A percentile compares a stretch with the other conserved stretches of the same genome.
Conservation (phyloP, 2,113 vertebrate genomes). For the Orycteropus afer region DNA sequence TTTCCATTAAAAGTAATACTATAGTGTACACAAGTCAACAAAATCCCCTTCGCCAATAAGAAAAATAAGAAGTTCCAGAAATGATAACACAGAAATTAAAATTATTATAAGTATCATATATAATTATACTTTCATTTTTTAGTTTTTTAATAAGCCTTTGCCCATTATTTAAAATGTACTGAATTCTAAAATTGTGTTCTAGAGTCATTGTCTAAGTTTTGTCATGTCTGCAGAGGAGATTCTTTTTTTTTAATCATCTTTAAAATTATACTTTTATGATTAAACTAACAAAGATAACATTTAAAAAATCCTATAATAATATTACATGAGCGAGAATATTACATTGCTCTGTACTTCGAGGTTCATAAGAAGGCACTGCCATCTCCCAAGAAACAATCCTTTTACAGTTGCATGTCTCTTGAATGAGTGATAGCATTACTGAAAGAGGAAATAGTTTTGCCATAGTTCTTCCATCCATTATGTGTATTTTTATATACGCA, state of each 20-base stretch:
- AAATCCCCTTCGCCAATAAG: constrained; percentile 21
- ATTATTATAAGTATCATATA: not conserved
- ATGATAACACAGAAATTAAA: constrained; percentile 43
- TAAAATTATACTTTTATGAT: constrained; percentile 50
- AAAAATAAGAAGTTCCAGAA: constrained; percentile 28
- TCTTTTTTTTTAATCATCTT: not conserved
- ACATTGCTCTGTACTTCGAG: not conserved
- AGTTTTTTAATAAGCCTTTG: constrained; percentile 18
- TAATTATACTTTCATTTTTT: not conserved
- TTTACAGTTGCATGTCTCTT: not conserved
- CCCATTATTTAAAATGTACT: constrained; percentile 52
- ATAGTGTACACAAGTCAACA: not conserved
- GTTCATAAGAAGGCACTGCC: constrained; percentile 24
- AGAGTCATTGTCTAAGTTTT: constrained; percentile 11
- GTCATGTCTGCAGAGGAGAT: not conserved
- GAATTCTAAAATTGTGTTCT: constrained; percentile 6
- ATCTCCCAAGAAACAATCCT: constrained; percentile 13
- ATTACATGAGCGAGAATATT: not conserved
- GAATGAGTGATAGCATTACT: constrained; percentile 32
- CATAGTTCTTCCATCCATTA: not conserved
- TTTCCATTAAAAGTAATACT: constrained; percentile 35
- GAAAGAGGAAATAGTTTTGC: not conserved
- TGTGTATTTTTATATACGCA: not conserved
- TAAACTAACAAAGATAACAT: constrained; percentile 37
- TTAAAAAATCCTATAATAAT: not conserved